Evolutionary conservation across 2,797 vertebrate genomes (phyloP).

Genomic region (Somateria mollissima): DNA sequence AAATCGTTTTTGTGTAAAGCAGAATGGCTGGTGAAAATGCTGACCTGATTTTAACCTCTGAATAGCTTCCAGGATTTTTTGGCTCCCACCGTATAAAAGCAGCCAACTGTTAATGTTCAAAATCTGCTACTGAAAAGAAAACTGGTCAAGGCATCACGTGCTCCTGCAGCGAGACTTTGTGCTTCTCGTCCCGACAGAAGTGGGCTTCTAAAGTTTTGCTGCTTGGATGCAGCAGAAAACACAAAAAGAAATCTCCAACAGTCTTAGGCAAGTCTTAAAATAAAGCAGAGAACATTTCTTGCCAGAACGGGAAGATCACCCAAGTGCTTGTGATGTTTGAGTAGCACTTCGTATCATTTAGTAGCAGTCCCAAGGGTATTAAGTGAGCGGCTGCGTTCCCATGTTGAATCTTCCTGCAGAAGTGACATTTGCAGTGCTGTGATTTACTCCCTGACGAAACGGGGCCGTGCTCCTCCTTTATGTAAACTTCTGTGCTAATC

Average conservation of each 20-base stretch:
- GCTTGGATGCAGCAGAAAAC: not conserved
- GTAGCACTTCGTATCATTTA: not conserved
- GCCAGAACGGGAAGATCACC: not conserved
- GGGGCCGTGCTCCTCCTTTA: accelerated
- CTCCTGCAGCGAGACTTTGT: not conserved
- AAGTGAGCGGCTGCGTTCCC: not conserved
- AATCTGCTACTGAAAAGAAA: constrained; percentile 37
- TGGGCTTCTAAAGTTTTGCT: not conserved
- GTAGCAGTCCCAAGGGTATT: not conserved
- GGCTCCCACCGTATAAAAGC: not conserved
- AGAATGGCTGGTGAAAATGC: constrained; percentile 27
- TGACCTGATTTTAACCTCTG: constrained; percentile 41
- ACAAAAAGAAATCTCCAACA: not conserved
- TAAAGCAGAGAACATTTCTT: not conserved
- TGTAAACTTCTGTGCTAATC: not conserved
- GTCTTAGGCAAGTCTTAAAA: not conserved
- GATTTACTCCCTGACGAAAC: accelerated
- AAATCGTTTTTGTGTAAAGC: not conserved
- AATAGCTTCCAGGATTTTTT: constrained; percentile 36
- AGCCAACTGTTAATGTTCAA: constrained; percentile 40
- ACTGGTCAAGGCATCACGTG: not conserved
- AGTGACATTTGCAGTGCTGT: not conserved
- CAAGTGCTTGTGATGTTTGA: not conserved
- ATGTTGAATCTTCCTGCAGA: accelerated
- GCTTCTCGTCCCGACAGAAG: not conserved